Evolutionary conservation across 2,888 invertebrate genomes (phyloP), one percentile per base, ranked within the genome.

Genomic region (Microchrysa polita): DNA sequence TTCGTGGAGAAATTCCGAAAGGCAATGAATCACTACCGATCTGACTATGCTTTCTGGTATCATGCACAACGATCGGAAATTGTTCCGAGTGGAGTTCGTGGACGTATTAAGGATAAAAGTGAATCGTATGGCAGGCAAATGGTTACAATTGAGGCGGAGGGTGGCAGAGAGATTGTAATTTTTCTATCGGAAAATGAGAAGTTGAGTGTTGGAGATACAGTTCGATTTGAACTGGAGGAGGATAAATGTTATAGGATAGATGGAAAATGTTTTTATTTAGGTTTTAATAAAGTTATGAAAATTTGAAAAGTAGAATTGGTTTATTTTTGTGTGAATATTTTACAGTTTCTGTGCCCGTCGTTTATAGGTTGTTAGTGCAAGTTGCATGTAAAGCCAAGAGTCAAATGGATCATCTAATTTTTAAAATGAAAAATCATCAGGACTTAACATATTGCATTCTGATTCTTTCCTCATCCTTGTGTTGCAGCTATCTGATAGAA

Each of bases 31-130:
- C 60, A 52, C 4, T 23, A 60, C 12, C 22, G 61, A 34, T 72
- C 72, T 4, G 72, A 72, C 16, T 53, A 34, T 52, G 60, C 72
- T 14, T 72, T 72, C 52, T 72, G 63, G 61, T 48, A 60, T n/a
- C 72, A 72, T 18, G 72, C 60, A 12, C 60, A 20, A 18, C 60
- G 61, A 18, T 52, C 72, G 7, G 53, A 44, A 27, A 12, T 72
- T 5, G 2, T 22, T 48, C 5, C n/a, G 16, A 14, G 14, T 10
- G 72, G 72, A n/a, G 9, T 72, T 22, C 27, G 9, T 12, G 48
- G 44, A 1, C n/a, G 22, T 27, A 42, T 72, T 9, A 22, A 22
- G 16, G n/a, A 42, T 7, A 72, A 60, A 1, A 9, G 2, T 2
- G n/a, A 27, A 2, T 16, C 40, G n/a, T 72, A 59, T 22, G 72